These are phyloP conservation scores for Chiroxiphia lanceolata DNA, from an alignment of 2,797 vertebrate genomes.

Conservation along the genomic window DNA sequence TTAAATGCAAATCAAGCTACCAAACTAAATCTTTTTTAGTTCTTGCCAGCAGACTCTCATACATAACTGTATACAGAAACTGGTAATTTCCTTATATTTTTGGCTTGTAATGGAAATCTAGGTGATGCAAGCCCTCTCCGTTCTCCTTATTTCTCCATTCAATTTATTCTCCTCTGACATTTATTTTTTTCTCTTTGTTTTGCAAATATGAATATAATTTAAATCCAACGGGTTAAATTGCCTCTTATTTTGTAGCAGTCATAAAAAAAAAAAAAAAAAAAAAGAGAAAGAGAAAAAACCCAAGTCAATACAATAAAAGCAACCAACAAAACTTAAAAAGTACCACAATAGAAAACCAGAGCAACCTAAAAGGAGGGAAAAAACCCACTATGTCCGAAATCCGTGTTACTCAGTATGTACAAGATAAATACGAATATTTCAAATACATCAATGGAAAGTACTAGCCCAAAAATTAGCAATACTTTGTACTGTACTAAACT, in stretches of 20 bases:
- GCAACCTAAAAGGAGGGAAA: not conserved
- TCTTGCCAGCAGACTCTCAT: constrained; percentile 75
- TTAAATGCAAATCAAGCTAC: constrained; percentile 78
- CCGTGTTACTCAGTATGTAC: not conserved
- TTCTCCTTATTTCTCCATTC: too few species aligned
- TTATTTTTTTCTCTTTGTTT: not conserved
- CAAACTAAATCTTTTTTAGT: constrained; percentile 66
- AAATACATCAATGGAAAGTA: not conserved
- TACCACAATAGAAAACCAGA: not conserved
- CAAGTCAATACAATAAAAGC: not conserved
- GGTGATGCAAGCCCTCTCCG: constrained; percentile 38
- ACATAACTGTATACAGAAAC: constrained; percentile 81
- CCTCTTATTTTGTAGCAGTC: not conserved
- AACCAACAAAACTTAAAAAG: not conserved
- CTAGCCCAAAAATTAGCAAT: not conserved
- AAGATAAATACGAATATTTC: not conserved
- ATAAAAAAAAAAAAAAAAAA: not conserved
- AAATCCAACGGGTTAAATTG: too few species aligned
- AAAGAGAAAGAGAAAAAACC: accelerated
- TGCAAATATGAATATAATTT: not conserved
- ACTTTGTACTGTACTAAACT: not conserved
- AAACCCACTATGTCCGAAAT: not conserved
- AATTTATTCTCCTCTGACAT: not conserved
- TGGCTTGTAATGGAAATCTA: constrained; percentile 45
- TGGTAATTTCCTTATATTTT: constrained; percentile 70